Base-by-base conservation (phyloP, 2,888 invertebrate species). In the Dyspetes luteomarginatus region DNA sequence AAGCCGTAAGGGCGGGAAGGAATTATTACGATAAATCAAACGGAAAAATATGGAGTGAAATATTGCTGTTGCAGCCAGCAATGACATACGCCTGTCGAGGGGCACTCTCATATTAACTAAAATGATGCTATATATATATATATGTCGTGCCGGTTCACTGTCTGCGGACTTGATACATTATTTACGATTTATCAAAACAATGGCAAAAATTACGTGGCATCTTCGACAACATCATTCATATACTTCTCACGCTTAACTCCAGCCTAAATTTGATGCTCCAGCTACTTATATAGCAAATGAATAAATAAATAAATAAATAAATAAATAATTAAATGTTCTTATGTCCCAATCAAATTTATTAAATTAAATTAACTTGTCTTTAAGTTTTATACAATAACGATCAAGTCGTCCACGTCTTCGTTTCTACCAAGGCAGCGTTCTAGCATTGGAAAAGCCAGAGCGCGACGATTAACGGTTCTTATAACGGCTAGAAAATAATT, bases 401-500 rank as follows among this genome's bases (percentile, higher is more conserved):
- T 36, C 36, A 12, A 36, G 36, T 4, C 12, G 15, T 5, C n/a
- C 17, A 3, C 7, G 12, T 45, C 26, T 24, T 45, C n/a, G n/a
- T 45, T 26, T 62, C n/a, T 15, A 19, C 15, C 17, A 3, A 4
- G 19, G 24, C 58, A 1, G 19, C 12, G 36, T 17, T 36, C 41
- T 3, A 41, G 30, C 12, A 41, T 17, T 19, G 36, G 3, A 41
- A 12, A 73, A 26, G 3, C 15, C 65, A n/a, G 56, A 58, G 55
- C 52, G 65, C 58, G 58, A 76, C 84, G 87, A 86, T 87, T 87
- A 90, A 89, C 89, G 89, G 89, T 89, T 86, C 85, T 81, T 71
- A 74, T 88, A 89, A 89, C 88, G 88, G 89, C 76, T 28, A 58
- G 50, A 85, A 85, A 85, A 85, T 82, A 87, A 87, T 89, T 88